A percentile compares a stretch with the other conserved stretches of the same genome.
These are phyloP conservation scores for Anoplopoma fimbria DNA, from an alignment of 2,113 vertebrate species.

Conservation along the genomic window DNA sequence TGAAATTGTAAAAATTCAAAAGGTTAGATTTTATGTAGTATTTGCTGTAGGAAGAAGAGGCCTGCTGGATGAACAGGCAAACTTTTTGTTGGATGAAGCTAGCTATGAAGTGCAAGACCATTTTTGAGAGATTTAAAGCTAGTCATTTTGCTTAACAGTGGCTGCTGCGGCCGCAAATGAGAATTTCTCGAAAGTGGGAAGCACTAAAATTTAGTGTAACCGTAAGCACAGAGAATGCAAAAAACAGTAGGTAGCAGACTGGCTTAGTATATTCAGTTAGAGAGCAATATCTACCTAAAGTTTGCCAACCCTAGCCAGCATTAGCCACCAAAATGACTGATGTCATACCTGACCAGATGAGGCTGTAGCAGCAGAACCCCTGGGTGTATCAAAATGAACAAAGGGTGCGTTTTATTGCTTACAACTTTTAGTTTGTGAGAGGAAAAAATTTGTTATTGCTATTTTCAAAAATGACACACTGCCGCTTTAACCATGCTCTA, in stretches of 20 bases:
- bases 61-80: no score
- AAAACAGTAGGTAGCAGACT: background rate
- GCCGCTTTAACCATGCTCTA: background rate
- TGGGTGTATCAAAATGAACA: background rate
- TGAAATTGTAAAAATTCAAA: background rate
- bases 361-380: background rate
- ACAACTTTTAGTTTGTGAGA: background rate
- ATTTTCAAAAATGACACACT: background rate
- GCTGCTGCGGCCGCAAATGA: background rate
- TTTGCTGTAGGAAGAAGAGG: no score
- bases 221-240: background rate
- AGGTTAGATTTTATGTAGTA: background rate
- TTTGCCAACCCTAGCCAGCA: background rate
- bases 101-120: background rate
- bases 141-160: background rate
- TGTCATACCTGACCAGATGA: background rate
- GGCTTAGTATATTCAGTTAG: background rate
- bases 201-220: background rate
- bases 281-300: background rate
- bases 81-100: no score
- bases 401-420: background rate
- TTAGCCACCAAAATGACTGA: no score
- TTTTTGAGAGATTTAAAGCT: conserved; percentile 24
- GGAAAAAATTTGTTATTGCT: background rate
- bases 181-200: background rate